phyloP scores from a whole-genome alignment of 2,797 vertebrate genomes.

The Sebastes hubbsi region DNA sequence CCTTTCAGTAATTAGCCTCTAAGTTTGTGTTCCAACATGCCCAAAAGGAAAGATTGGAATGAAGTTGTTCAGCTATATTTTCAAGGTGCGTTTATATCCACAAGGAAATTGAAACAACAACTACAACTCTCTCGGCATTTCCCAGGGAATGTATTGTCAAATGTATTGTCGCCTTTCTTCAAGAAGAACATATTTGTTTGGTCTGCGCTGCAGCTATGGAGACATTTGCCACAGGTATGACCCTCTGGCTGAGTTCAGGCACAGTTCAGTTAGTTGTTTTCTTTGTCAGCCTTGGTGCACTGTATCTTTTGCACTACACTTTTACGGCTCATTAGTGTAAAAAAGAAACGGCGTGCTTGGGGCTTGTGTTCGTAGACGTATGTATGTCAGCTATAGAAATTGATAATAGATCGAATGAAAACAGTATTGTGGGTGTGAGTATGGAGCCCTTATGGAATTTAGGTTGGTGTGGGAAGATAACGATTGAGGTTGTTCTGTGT shows the following conservation, averaged over 20 bases:
- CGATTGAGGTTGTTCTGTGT: neutral
- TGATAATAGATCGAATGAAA: neutral
- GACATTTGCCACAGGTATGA: constrained; percentile 43
- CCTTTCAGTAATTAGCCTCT: constrained; percentile 7
- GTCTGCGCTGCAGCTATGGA: constrained; percentile 5
- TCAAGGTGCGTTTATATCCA: neutral
- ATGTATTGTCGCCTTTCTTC: neutral
- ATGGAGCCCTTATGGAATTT: neutral
- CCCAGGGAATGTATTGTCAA: neutral
- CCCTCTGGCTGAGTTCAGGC: constrained; percentile 46
- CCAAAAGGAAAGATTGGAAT: constrained; percentile 5
- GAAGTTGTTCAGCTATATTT: neutral
- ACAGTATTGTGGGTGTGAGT: neutral
- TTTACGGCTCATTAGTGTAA: constrained; percentile 25
- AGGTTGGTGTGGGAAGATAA: neutral
- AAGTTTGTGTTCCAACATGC: constrained; percentile 40
- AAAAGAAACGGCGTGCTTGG: neutral
- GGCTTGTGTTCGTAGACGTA: neutral
- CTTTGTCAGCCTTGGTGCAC: neutral
- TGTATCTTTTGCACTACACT: neutral
- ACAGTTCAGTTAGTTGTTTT: constrained; percentile 40
- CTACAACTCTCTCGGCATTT: neutral
- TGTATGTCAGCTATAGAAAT: neutral
- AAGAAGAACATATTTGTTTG: constrained; percentile 1
- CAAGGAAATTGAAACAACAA: neutral